phyloP scores from a whole-genome alignment of 2,797 vertebrate species.

The Trachops cirrhosus region DNA sequence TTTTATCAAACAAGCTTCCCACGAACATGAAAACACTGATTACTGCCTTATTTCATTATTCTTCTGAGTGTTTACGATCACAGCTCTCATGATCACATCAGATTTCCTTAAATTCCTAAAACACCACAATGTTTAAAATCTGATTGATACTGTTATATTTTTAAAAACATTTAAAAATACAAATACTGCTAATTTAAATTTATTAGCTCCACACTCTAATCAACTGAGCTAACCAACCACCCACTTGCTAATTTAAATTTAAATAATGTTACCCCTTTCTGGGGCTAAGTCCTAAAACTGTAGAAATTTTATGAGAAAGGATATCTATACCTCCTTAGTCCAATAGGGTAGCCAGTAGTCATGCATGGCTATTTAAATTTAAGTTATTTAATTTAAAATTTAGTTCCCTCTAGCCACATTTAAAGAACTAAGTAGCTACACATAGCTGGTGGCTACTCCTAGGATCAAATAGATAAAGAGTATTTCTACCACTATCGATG shows the following conservation, averaged over 20 bases:
- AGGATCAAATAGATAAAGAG: neutral
- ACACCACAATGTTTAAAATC: neutral
- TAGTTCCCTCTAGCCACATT: neutral
- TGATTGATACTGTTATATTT: neutral
- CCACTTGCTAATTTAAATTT: neutral
- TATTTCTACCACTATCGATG: neutral
- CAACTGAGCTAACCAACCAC: too few relatives aligned
- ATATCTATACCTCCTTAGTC: neutral
- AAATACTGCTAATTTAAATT: neutral
- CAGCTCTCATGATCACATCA: neutral
- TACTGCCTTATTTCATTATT: neutral
- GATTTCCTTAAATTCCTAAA: neutral
- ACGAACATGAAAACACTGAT: neutral
- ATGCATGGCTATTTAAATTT: neutral
- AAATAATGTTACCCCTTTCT: neutral
- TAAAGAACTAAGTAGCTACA: neutral
- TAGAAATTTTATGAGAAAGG: neutral
- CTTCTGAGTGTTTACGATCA: neutral
- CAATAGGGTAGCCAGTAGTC: neutral
- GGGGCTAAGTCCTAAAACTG: neutral
- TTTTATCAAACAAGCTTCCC: neutral
- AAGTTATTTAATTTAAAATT: constrained; percentile 15
- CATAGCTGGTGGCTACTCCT: neutral
- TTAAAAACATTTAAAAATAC: neutral
- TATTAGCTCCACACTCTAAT: neutral